Percentiles rank a stretch among this genome's conserved stretches.
Conservation (phyloP, 2,888 invertebrate species). For the Tineola bisselliella region DNA sequence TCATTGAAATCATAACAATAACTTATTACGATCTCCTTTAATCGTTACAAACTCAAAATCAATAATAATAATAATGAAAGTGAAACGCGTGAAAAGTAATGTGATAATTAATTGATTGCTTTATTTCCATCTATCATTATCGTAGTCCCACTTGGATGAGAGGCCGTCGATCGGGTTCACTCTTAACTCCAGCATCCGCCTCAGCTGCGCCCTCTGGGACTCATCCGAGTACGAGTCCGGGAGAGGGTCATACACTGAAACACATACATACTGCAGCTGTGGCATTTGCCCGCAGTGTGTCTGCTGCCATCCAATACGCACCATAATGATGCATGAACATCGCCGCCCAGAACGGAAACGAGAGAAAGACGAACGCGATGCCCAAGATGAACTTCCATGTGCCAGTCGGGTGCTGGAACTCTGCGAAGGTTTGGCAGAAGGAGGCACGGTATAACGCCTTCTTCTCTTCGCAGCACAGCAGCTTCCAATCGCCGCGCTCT, state of each 20-base stretch:
- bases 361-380: slow-evolving; percentile 56
- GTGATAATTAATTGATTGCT: no score
- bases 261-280: no score
- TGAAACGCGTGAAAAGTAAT: no score
- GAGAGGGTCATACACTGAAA: slow-evolving; percentile 62
- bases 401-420: slow-evolving; percentile 85
- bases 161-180: slow-evolving; percentile 84
- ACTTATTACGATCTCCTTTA: no score
- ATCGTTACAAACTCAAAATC: no score
- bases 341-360: slow-evolving; percentile 66
- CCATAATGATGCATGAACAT: slow-evolving; percentile 68
- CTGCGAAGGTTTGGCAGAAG: slow-evolving; percentile 92
- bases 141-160: slow-evolving; percentile 85
- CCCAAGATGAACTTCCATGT: slow-evolving; percentile 82
- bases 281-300: no score
- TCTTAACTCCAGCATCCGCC: slow-evolving; percentile 78
- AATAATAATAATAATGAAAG: no score
- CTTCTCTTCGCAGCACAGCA: slow-evolving; percentile 89
- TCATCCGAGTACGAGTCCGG: slow-evolving; percentile 76
- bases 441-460: slow-evolving; percentile 92
- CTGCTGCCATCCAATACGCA: no score
- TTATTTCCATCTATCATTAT: slow-evolving; percentile 82
- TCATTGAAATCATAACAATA: no score
- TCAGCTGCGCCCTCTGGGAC: slow-evolving; percentile 75
- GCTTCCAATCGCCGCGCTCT: slow-evolving; percentile 95